phyloP scores from a whole-genome alignment of 2,113 vertebrate species.

The Butorides virescens region DNA sequence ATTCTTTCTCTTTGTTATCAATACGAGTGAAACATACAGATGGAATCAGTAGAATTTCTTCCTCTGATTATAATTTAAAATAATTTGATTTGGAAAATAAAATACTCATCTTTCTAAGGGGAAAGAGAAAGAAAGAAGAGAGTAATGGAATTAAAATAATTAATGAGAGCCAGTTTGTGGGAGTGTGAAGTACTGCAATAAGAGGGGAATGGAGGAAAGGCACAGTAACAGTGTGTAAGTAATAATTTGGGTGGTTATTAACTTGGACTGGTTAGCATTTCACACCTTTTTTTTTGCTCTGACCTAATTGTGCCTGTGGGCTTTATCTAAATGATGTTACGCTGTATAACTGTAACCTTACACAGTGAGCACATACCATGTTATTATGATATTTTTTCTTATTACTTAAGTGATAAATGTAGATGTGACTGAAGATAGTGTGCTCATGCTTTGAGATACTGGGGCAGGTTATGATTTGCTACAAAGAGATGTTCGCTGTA shows the following conservation, averaged over 20 bases:
- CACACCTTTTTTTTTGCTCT: background rate
- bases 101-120: background rate
- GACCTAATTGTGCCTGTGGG: background rate
- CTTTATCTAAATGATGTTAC: background rate
- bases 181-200: background rate
- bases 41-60: background rate
- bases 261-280: background rate
- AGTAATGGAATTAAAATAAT: background rate
- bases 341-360: background rate
- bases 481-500: background rate
- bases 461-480: background rate
- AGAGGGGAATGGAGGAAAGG: background rate
- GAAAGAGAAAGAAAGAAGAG: background rate
- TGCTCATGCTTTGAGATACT: background rate
- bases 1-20: background rate
- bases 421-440: background rate
- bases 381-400: background rate
- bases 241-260: background rate
- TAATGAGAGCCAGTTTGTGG: background rate
- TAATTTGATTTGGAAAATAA: background rate
- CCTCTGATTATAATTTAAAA: background rate
- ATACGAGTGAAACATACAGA: background rate
- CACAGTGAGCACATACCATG: background rate
- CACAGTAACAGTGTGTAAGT: background rate
- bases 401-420: background rate